A percentile compares a stretch with the other conserved stretches of the same genome.
Conservation (phyloP, 35 echinoderm and acorn worm species). For the Holothuria glaberrima region DNA sequence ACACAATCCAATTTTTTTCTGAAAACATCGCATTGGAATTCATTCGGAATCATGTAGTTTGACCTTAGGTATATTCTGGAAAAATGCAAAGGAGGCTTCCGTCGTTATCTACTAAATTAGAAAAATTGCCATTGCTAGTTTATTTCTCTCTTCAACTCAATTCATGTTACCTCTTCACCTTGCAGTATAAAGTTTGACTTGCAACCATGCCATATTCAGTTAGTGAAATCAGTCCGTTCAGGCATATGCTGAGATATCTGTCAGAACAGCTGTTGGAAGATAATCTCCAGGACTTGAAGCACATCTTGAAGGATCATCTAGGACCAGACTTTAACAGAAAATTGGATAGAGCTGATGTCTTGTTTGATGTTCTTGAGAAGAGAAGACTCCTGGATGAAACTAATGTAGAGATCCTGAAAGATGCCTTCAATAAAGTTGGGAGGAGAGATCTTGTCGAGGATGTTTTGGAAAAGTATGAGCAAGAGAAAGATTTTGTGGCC, state of each 20-base stretch:
- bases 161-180: not conserved
- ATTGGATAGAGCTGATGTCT: not conserved
- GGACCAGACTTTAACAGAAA: constrained; percentile 29
- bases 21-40: too few relatives aligned
- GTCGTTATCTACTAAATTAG: too few relatives aligned
- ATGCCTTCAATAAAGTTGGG: not conserved
- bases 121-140: too few relatives aligned
- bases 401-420: constrained; percentile 28
- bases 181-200: not conserved
- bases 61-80: too few relatives aligned
- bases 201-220: not conserved
- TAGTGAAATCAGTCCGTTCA: not conserved
- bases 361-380: constrained; percentile 51
- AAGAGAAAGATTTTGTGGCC: constrained; percentile 59
- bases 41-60: too few relatives aligned
- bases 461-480: constrained; percentile 66
- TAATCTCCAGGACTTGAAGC: not conserved
- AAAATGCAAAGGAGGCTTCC: too few relatives aligned
- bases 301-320: constrained; percentile 34
- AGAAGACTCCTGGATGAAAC: constrained; percentile 40
- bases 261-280: not conserved
- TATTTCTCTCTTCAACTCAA: not conserved
- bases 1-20: too few relatives aligned
- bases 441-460: constrained; percentile 65
- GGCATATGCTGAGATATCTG: constrained; percentile 12